These are phyloP conservation scores for Muraenolepis orangiensis DNA, from an alignment of 2,797 vertebrate species.

Conservation along the genomic window DNA sequence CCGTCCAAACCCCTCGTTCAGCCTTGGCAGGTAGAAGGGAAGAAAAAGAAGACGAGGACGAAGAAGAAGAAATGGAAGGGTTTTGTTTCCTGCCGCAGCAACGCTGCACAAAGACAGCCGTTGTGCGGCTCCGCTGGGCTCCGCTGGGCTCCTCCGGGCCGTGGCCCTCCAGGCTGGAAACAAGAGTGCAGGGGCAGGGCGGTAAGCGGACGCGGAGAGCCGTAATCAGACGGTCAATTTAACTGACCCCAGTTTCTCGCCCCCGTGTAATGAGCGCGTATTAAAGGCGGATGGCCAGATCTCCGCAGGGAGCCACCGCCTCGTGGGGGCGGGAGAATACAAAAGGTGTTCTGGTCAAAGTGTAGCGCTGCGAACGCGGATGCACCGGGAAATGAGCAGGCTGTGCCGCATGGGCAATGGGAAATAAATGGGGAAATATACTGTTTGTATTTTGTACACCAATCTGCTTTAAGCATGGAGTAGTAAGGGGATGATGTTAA, in stretches of 20 bases:
- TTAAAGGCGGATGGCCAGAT: conserved; percentile 46
- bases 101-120: conserved; percentile 41
- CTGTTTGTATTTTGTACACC: not conserved
- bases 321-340: not conserved
- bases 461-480: not conserved
- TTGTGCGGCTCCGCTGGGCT: conserved; percentile 41
- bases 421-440: not conserved
- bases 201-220: conserved; percentile 54
- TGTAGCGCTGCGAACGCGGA: conserved; percentile 7
- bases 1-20: conserved; percentile 30
- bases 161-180: conserved; percentile 40
- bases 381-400: not conserved
- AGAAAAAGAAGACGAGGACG: conserved; percentile 34
- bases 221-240: conserved; percentile 67
- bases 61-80: conserved; percentile 48
- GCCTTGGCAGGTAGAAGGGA: conserved; percentile 33
- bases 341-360: conserved; percentile 7
- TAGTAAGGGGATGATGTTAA: not conserved
- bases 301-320: conserved; percentile 17
- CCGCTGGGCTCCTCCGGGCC: conserved; percentile 36
- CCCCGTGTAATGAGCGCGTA: conserved; percentile 71
- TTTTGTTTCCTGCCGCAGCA: conserved; percentile 50
- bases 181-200: conserved; percentile 51
- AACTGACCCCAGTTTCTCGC: conserved; percentile 69
- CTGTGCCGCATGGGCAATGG: not conserved